Evolutionary conservation across 2,113 vertebrate species (phyloP).

Genomic region (Vulpes ferrilata): DNA sequence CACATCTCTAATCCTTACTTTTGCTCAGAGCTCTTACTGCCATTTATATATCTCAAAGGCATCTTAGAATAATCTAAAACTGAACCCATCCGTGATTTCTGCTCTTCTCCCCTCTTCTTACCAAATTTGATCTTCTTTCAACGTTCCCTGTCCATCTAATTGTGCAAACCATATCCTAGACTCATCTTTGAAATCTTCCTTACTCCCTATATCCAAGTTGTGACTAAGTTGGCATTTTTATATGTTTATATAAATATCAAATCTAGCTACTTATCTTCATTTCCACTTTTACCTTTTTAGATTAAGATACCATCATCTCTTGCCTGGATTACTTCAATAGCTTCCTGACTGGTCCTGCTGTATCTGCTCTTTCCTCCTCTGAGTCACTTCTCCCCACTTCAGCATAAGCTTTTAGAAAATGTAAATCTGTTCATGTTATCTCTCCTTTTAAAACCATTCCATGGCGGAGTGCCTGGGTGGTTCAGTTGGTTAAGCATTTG

Average conservation of each 20-base stretch:
- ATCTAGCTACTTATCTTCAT: not conserved
- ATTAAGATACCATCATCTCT: not conserved
- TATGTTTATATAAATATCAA: not conserved
- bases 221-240: constrained; percentile 1
- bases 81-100: not conserved
- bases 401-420: not conserved
- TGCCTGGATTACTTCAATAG: not conserved
- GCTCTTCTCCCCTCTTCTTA: not conserved
- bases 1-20: not conserved
- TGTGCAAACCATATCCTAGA: not conserved
- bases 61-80: not conserved
- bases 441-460: not conserved
- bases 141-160: constrained; percentile 15
- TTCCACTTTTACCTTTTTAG: constrained; percentile 16
- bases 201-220: not conserved
- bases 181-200: not conserved
- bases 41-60: not conserved
- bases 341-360: not conserved
- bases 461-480: too few relatives aligned
- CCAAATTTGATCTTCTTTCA: not conserved
- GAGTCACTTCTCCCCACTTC: not conserved
- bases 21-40: not conserved
- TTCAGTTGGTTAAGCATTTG: too few relatives aligned
- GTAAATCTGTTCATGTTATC: not conserved
- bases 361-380: not conserved